phyloP scores from a whole-genome alignment of 2,797 vertebrate species.

The Xerus rutilus region DNA sequence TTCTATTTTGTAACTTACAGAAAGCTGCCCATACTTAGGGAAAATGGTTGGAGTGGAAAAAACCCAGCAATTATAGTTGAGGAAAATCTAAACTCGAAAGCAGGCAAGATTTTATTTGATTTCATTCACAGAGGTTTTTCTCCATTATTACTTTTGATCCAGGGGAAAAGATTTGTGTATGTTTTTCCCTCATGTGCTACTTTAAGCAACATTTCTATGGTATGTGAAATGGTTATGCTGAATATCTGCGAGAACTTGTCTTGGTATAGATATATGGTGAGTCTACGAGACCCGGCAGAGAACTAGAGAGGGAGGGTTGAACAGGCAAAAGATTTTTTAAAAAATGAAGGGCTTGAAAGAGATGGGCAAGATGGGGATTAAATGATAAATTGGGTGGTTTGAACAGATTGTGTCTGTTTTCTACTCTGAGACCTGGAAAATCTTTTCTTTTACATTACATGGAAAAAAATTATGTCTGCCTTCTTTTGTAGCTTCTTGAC shows the following conservation, averaged over 20 bases:
- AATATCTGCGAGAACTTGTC: slow-evolving; percentile 46
- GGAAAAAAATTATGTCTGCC: slow-evolving; percentile 46
- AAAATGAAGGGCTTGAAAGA: slow-evolving; percentile 52
- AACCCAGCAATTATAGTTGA: slow-evolving; percentile 78
- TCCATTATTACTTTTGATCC: slow-evolving; percentile 47
- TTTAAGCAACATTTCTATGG: slow-evolving; percentile 73
- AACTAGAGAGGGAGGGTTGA: background rate
- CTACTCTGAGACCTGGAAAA: slow-evolving; percentile 36
- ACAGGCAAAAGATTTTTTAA: background rate
- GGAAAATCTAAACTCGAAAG: slow-evolving; percentile 62
- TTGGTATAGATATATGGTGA: slow-evolving; percentile 15
- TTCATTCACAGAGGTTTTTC: slow-evolving; percentile 47
- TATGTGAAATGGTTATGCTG: slow-evolving; percentile 69
- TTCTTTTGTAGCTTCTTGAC: slow-evolving; percentile 55
- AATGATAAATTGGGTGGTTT: slow-evolving; percentile 32
- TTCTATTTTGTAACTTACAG: slow-evolving; percentile 75
- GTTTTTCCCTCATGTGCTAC: slow-evolving; percentile 55
- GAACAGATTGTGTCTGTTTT: slow-evolving; percentile 60
- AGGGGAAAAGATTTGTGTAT: slow-evolving; percentile 55
- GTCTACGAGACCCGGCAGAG: slow-evolving; percentile 1
- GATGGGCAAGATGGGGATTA: slow-evolving; percentile 24
- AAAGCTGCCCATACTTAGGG: slow-evolving; percentile 77
- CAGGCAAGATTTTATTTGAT: slow-evolving; percentile 75
- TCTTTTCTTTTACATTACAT: background rate
- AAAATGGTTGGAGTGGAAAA: slow-evolving; percentile 79